Base-by-base conservation (phyloP, 2,113 vertebrate species). In the Numida meleagris region DNA sequence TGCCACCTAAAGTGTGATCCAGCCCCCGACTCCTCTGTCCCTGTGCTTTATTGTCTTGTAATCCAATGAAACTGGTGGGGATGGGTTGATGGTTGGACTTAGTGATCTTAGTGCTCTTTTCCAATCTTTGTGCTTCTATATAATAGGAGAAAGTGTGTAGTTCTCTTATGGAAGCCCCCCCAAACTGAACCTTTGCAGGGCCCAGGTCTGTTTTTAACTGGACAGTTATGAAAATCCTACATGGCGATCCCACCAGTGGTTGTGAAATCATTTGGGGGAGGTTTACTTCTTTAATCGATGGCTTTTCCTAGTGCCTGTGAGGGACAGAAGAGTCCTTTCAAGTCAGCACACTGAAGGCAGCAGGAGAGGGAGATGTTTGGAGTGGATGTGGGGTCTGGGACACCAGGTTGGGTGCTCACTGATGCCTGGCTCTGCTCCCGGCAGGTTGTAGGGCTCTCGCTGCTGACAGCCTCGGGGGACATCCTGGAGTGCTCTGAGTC, bases 401-500 rank as follows among this genome's bases (percentile, higher is more conserved):
- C 34, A 16, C 2, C 13, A n/a, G 42, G 0, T 0, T 1, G 82
- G 25, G 6, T 0, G 3, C 24, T 38, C 1, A 0, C 24, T 46
- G 79, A 72, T 13, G 19, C 42, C 36, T 20, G 34, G 3, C 42
- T 62, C 4, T 31, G 29, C 31, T 61, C 11, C 23, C 0, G 5
- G 33, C 88, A 98, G 98, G 97, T 98, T 3, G 88, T 96, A 15
- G 93, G 95, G 0, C 82, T 98, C 79, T 97, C 96, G 0, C 72
- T 98, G 86, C 91, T 98, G 95, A 97, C 82, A 0, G 97, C 97
- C 1, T 80, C 95, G 0, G 97, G 98, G 14, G 83, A 96, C 6
- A 14, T 97, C 18, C 89, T 98, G 53, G 95, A 97, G 9, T 98
- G 97, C 82, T 98, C 98, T 0, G 79, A 97, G 63, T 86, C 95